phyloP scores from a whole-genome alignment of 2,888 invertebrate species.

The Osmoderma eremita region DNA sequence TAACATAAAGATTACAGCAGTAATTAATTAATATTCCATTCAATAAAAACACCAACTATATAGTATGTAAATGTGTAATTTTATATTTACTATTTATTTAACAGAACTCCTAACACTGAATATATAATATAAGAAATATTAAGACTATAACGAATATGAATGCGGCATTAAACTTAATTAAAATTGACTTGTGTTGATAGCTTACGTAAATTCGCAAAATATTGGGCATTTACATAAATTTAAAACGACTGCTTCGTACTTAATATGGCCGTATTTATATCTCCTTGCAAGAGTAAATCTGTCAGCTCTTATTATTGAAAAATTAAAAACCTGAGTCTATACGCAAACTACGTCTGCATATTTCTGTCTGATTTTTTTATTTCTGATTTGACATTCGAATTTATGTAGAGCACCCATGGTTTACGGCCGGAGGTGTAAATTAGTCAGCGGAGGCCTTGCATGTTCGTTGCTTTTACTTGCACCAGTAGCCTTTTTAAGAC shows the following conservation, averaged over 20 bases:
- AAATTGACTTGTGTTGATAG: no score
- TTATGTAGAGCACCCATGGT: constrained; percentile 1
- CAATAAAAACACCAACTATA: no score
- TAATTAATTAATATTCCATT: no score
- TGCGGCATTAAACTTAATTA: no score
- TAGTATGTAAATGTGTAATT: no score
- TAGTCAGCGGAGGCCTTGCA: constrained; percentile 25
- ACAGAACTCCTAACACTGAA: no score
- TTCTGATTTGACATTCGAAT: constrained; percentile 7
- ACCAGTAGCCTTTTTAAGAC: constrained; percentile 20
- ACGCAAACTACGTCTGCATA: not conserved
- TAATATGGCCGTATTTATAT: not conserved
- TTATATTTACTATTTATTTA: no score
- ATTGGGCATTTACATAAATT: no score
- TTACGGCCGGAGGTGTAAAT: constrained; percentile 9
- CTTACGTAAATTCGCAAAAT: no score
- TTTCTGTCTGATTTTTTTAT: not conserved
- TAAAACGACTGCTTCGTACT: not conserved
- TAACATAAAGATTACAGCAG: no score
- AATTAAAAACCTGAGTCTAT: constrained; percentile 11
- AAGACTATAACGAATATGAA: no score
- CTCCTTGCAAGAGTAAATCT: not conserved
- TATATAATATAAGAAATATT: no score
- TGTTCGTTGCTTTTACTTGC: not conserved
- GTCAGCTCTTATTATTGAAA: constrained; percentile 10